Evolutionary conservation across 1,140 invertebrate genomes (phyloP).

Genomic region (Neodiprion lecontei): DNA sequence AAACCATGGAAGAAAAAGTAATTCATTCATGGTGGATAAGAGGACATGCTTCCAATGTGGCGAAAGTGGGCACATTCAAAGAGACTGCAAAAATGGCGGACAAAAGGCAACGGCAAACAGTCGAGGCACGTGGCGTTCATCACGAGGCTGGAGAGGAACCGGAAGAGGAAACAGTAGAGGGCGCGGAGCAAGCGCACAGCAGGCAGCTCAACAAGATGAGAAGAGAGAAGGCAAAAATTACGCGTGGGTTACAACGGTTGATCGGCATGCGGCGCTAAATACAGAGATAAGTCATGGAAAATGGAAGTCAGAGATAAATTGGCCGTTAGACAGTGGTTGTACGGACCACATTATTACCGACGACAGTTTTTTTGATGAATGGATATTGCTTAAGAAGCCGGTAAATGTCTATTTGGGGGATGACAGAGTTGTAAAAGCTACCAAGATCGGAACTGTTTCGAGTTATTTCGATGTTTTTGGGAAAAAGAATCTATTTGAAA

Average conservation of each 20-base stretch:
- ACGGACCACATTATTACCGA: conserved; percentile 6
- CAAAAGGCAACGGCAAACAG: neutral
- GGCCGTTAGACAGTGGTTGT: conserved; percentile 1
- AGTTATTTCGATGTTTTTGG: conserved; percentile 19
- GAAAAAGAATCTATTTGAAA: conserved; percentile 10
- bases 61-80: neutral
- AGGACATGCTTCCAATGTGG: neutral
- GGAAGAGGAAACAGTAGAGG: neutral
- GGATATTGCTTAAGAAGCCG: neutral
- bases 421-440: conserved; percentile 17
- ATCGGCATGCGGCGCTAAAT: neutral
- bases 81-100: conserved; percentile 12
- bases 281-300: neutral
- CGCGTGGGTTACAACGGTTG: neutral
- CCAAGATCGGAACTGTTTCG: conserved; percentile 17
- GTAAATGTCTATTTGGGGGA: conserved; percentile 23
- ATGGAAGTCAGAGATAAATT: neutral
- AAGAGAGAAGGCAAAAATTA: neutral
- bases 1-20: neutral
- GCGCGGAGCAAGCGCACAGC: neutral
- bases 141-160: neutral
- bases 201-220: neutral
- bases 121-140: neutral
- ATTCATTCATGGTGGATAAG: neutral
- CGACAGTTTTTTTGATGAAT: conserved; percentile 14